phyloP scores from a whole-genome alignment of 2,888 invertebrate species.

The Ariolimax columbianus region DNA sequence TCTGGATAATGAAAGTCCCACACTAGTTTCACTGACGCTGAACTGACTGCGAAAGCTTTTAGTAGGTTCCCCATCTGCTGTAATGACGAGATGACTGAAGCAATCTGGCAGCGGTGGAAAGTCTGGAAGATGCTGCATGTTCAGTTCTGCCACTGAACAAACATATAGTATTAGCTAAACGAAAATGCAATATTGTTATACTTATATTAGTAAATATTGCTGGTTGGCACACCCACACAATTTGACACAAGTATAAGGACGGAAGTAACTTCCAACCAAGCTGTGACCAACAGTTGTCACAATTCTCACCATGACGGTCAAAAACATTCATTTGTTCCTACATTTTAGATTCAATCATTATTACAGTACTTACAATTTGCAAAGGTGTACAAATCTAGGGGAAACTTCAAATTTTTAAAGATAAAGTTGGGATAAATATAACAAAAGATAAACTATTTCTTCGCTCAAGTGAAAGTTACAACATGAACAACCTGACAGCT shows the following conservation, averaged over 20 bases:
- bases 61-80: slow-evolving; percentile 26
- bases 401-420: background rate
- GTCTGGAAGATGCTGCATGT: slow-evolving; percentile 39
- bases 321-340: background rate
- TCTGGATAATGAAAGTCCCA: background rate
- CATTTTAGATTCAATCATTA: background rate
- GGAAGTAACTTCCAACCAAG: slow-evolving; percentile 4
- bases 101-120: slow-evolving; percentile 52
- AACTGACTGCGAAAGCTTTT: slow-evolving; percentile 16
- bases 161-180: background rate
- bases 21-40: too few relatives aligned
- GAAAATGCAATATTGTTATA: background rate
- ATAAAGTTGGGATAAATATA: background rate
- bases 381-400: background rate
- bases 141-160: background rate
- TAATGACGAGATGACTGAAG: slow-evolving; percentile 51
- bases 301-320: background rate
- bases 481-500: background rate
- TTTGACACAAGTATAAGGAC: background rate
- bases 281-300: background rate
- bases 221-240: background rate
- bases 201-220: background rate
- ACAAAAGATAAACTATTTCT: background rate
- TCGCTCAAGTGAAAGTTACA: too few relatives aligned
- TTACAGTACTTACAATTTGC: background rate